These are phyloP conservation scores for Orussus abietinus DNA, from an alignment of 1,140 invertebrate species.

Conservation along the genomic window DNA sequence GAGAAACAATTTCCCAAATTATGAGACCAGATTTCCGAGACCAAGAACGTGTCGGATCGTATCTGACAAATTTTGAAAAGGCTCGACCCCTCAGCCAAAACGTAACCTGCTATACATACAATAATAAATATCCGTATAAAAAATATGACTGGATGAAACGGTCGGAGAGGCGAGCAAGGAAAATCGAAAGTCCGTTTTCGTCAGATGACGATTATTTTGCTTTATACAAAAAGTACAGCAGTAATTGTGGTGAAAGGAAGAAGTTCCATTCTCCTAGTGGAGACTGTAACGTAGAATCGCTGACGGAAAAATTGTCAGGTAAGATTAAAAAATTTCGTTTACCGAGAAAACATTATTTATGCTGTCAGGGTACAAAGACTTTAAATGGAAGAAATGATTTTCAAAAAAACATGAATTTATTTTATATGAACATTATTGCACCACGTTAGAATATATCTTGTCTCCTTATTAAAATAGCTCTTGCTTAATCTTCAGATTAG, in stretches of 20 bases:
- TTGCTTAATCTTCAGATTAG: too few relatives aligned
- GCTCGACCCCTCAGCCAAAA: background rate
- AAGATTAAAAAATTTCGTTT: too few relatives aligned
- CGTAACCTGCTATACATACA: background rate
- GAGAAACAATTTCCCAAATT: too few relatives aligned
- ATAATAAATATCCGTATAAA: background rate
- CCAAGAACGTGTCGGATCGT: too few relatives aligned
- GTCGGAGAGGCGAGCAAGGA: background rate
- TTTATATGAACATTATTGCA: too few relatives aligned
- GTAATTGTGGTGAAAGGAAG: background rate
- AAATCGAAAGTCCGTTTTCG: constrained; percentile 2
- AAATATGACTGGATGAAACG: constrained; percentile 3
- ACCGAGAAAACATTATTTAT: too few relatives aligned
- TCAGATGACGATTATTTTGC: constrained; percentile 12
- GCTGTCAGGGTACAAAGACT: too few relatives aligned
- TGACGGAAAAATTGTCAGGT: background rate
- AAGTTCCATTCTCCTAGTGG: constrained; percentile 2
- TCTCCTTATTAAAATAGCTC: too few relatives aligned
- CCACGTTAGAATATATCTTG: too few relatives aligned
- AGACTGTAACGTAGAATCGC: constrained; percentile 1
- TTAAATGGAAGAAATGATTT: background rate
- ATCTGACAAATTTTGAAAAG: background rate
- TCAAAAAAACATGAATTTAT: too few relatives aligned
- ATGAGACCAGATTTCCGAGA: too few relatives aligned
- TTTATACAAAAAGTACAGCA: constrained; percentile 6